Evolutionary conservation across 2,888 invertebrate species (phyloP), one percentile per base, ranked within the genome.

Genomic region (Petrolisthes cinctipes): DNA sequence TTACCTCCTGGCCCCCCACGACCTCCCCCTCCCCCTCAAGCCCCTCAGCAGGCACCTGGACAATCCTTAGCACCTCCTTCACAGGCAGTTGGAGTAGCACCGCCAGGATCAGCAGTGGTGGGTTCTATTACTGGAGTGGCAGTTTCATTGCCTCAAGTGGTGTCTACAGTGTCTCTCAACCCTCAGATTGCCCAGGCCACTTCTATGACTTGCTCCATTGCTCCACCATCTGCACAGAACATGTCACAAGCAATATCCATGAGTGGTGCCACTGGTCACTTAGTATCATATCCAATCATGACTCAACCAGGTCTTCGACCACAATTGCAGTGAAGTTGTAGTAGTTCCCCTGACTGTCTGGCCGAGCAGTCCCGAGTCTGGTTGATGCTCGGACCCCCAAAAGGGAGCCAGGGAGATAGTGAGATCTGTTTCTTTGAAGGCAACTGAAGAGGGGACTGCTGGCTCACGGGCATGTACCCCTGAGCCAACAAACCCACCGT

Each of bases 271-370:
- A 82, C 91, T 0, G 89, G 87, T 7, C 90, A 88, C 56, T 79
- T 91, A 11, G 88, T 91, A 11, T 85, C 90, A 6, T 91, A 91
- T 68, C 91, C 91, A n/a, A 89, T 91, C 80, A 89, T 91, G 85
- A 88, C 90, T 6, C 91, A 91, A 68, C 91, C 89, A 17, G 89
- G 85, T 23, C 83, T 91, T n/a, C 68, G 90, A 51, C 89, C 91
- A 51, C 89, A 91, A 82, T 82, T 91, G 7, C 89, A 90, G 78
- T 90, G 78, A 86, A 84, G 81, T 61, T 11, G 9, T 61, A 2
- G 11, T 11, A 17, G 61, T 61, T 3, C 11, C 61, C 61, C 37
- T 1, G 37, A 37, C 37, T 37, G 37, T 37, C 37, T 37, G 37
- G 37, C 37, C 37, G 37, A 37, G 37, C 37, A 37, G 37, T 37